Base-by-base conservation (phyloP, 92 coral and sea anemone species). In the Muricea muricata region DNA sequence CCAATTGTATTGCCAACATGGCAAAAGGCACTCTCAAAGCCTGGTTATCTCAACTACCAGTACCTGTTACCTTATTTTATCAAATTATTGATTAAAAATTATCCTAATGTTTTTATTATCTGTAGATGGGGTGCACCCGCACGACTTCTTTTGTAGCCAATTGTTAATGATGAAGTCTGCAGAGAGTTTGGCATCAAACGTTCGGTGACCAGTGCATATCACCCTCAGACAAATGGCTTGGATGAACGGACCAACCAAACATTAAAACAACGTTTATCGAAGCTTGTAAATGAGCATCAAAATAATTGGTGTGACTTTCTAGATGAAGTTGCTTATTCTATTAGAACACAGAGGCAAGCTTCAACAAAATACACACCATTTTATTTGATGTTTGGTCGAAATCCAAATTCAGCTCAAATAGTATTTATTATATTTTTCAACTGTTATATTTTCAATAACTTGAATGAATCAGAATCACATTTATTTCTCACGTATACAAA, bases 291-390 rank as follows among this genome's bases (percentile, higher is more conserved):
- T 69, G 75, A 69, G 50, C 52, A 69, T 35, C 75, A 69, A 26
- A 69, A 69, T 69, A 69, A 69, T 31, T 69, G 75, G 75, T 69
- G 46, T 69, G 75, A 69, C 50, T 69, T 32, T 35, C 29, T 69
- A 26, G 75, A 69, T 69, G 75, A 69, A 32, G 47, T 69, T 32
- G 75, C 75, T 32, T 69, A 69, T 35, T 31, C 75, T 2, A 35
- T 69, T 69, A 32, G 75, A 35, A 69, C 0, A 17, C 77, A 77
- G 77, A 89, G 82, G 73, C 84, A 86, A 55, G 87, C 89, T 86
- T 80, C 78, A 78, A 89, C 87, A 82, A 74, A 65, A 68, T 89
- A 67, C 90, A 86, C 52, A 86, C 87, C 65, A 57, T 85, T 46
- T 83, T 85, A 47, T 80, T 52, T 70, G 85, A 89, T 77, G 72